Percentiles rank a stretch among this genome's conserved stretches.
Evolutionary conservation across 2,113 vertebrate genomes (phyloP).

Genomic region (Rhynchopsitta pachyrhyncha): DNA sequence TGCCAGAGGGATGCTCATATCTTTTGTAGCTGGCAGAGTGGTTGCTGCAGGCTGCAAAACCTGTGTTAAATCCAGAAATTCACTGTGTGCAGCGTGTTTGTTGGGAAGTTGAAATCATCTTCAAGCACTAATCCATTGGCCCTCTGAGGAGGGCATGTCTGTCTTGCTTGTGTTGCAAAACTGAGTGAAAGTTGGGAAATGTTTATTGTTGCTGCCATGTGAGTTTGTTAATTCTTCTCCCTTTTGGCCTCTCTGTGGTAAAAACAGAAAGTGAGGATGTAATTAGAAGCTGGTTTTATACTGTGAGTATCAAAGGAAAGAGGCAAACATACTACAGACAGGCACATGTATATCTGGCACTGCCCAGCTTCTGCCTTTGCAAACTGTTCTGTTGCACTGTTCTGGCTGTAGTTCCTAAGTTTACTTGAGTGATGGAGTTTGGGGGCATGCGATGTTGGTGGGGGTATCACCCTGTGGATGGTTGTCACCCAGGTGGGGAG

Average conservation of each 20-base stretch:
- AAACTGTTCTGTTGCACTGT: not conserved
- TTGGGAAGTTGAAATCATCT: not conserved
- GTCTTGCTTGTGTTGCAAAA: slow-evolving; percentile 17
- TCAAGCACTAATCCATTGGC: not conserved
- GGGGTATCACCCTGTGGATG: not conserved
- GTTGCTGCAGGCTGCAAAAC: not conserved
- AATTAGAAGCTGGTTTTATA: slow-evolving; percentile 2
- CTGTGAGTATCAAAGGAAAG: not conserved
- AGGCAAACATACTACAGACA: not conserved
- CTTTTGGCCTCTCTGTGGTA: not conserved
- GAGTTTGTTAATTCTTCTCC: not conserved
- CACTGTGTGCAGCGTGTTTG: not conserved
- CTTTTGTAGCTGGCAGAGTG: not conserved
- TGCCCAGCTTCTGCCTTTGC: not conserved
- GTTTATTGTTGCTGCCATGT: not conserved
- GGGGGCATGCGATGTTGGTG: rapidly evolving
- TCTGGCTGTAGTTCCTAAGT: not conserved
- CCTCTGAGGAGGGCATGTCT: not conserved
- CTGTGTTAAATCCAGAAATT: not conserved
- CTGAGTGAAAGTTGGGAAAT: not conserved
- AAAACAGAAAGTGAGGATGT: slow-evolving; percentile 9
- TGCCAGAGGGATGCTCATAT: rapidly evolving
- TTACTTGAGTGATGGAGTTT: not conserved
- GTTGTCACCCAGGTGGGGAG: not conserved
- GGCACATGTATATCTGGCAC: not conserved